Base-by-base conservation (phyloP, 2,888 invertebrate species). In the Pollenia griseotomentosa region DNA sequence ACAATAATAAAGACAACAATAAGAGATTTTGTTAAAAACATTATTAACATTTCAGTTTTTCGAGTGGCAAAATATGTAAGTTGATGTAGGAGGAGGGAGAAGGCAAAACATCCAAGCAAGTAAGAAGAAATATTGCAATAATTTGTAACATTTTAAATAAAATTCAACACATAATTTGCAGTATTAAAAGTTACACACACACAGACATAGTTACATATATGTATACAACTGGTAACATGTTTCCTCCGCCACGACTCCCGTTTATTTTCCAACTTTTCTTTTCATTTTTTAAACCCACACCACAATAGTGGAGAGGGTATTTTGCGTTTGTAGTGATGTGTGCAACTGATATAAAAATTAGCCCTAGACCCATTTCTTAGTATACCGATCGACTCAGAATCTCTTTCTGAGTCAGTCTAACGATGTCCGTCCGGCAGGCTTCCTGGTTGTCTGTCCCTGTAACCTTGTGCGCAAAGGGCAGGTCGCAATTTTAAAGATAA, bases 81-180 rank as follows among this genome's bases (percentile, higher is more conserved):
- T 51, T 19, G 12, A 19, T 19, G 55, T 5, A 1, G 33, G 23
- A 7, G 14, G 73, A 12, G 40, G 11, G 42, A 5, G 59, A 7
- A 23, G 23, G n/a, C n/a, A 70, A 80, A 73, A 51, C 48, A 82
- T 57, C 12, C 57, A 48, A 42, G 42, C 66, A 74, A 55, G 63
- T 40, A 73, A 55, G 74, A 82, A 82, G 59, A 74, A 80, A 85
- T 75, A 85, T 75, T 75, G 42, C 66, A 75, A 81, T 81, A 81
- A 85, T 77, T 81, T 85, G 81, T 77, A 77, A 85, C 65, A 81
- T 85, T 81, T 77, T 23, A 71, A 77, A 53, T 81, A 57, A 51
- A 71, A 71, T 75, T 75, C 63, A 85, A 80, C 85, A 85, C 63
- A 80, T 80, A 48, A 33, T 80, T 63, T 51, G 14, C 11, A 63